Conservation (phyloP, 2,888 invertebrate species). For the Hirtodrosophila confusa region DNA sequence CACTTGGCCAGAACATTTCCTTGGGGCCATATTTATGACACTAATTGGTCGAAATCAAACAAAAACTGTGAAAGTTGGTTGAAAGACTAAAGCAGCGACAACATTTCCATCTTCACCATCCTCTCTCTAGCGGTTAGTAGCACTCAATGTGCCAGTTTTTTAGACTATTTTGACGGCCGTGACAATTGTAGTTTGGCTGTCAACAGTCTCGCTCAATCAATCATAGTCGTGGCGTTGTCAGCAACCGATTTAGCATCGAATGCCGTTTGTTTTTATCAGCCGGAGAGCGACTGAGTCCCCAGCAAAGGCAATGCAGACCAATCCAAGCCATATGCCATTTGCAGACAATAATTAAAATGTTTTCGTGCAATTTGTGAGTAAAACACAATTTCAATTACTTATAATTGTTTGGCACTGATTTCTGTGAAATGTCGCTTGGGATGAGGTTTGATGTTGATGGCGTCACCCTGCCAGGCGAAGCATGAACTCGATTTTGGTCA, state of each 20-base stretch:
- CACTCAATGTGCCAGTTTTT: constrained; percentile 54
- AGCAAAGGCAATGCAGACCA: constrained; percentile 27
- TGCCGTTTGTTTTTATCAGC: constrained; percentile 25
- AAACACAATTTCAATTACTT: constrained; percentile 42
- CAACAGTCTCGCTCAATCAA: constrained; percentile 56
- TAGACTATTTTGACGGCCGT: constrained; percentile 33
- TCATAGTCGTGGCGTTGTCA: constrained; percentile 39
- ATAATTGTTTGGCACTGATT: constrained; percentile 55
- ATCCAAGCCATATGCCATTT: constrained; percentile 53
- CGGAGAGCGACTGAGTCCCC: background rate
- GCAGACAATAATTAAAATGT: constrained; percentile 71
- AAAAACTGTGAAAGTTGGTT: constrained; percentile 59
- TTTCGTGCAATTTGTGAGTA: constrained; percentile 45
- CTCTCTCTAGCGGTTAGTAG: constrained; percentile 16
- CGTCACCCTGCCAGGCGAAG: constrained; percentile 49
- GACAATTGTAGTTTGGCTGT: constrained; percentile 68
- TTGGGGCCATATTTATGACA: constrained; percentile 18
- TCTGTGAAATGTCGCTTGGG: constrained; percentile 50
- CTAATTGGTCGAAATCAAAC: constrained; percentile 48
- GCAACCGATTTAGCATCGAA: background rate
- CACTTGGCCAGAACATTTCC: constrained; percentile 46
- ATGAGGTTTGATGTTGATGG: constrained; percentile 21
- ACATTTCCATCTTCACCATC: background rate
- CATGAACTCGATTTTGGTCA: constrained; percentile 73
- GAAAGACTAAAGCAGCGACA: constrained; percentile 11